Percentiles rank a stretch among this genome's conserved stretches.
These are phyloP conservation scores for Clavelina lepadiformis DNA, from an alignment of 23 tunicate genomes.

Conservation along the genomic window DNA sequence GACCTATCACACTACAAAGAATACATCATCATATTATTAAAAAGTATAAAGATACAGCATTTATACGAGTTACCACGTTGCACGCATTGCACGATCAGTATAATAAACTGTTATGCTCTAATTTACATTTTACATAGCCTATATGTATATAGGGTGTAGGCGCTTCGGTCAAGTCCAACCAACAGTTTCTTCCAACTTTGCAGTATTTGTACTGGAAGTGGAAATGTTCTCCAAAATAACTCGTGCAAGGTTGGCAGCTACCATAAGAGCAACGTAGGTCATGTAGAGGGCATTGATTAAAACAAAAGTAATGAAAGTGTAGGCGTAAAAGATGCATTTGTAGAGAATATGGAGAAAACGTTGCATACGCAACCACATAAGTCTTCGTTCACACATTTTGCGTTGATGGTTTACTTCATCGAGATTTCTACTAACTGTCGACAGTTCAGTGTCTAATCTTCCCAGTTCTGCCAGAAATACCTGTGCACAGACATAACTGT, in stretches of 20 bases:
- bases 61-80: no score
- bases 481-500: conserved; percentile 6
- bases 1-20: no score
- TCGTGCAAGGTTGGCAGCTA: conserved; percentile 20
- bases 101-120: no score
- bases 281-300: conserved; percentile 27
- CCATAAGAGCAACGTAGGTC: conserved; percentile 15
- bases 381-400: conserved; percentile 9
- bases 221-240: conserved; percentile 31
- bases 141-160: no score
- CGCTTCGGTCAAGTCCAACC: no score
- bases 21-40: no score
- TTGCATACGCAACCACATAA: conserved; percentile 13
- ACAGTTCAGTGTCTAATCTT: conserved; percentile 30
- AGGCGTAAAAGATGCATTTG: conserved; percentile 17
- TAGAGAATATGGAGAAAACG: conserved; percentile 15
- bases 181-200: no score
- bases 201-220: no score
- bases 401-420: conserved; percentile 20
- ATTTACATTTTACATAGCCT: no score
- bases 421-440: conserved; percentile 4
- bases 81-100: no score
- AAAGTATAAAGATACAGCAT: no score
- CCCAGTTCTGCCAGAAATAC: conserved; percentile 44
- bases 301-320: conserved; percentile 26